Conservation (phyloP, 1,140 invertebrate species). For the Zaprionus kolodkinae region DNA sequence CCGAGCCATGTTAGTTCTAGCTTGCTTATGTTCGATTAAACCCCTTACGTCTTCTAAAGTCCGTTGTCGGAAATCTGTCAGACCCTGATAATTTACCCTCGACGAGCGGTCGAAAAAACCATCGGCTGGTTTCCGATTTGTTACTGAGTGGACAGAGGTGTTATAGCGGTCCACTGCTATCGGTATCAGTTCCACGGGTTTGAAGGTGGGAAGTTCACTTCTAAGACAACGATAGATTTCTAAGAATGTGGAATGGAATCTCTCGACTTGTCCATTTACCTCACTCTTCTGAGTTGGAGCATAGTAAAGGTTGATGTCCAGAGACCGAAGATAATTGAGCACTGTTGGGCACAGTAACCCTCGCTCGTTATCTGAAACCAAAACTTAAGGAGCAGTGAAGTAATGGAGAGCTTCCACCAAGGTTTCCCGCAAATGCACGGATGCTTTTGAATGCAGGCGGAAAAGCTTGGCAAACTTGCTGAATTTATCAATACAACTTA, state of each 20-base stretch:
- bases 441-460: slow-evolving; percentile 4
- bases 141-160: not conserved
- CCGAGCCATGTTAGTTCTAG: not conserved
- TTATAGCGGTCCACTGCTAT: not conserved
- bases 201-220: not conserved
- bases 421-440: slow-evolving; percentile 5
- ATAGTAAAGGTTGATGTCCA: not conserved
- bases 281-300: not conserved
- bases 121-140: not conserved
- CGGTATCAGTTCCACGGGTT: not conserved
- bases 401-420: slow-evolving; percentile 20
- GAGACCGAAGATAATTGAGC: slow-evolving; percentile 11
- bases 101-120: not conserved
- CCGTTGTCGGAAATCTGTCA: not conserved
- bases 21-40: not conserved
- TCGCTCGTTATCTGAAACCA: slow-evolving; percentile 20
- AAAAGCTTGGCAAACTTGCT: slow-evolving; percentile 7
- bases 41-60: not conserved
- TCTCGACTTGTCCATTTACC: slow-evolving; percentile 18
- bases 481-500: slow-evolving; percentile 4
- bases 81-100: not conserved
- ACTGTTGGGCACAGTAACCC: slow-evolving; percentile 16
- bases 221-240: slow-evolving; percentile 24
- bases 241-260: slow-evolving; percentile 17
- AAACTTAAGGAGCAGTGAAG: not conserved